Percentiles rank a stretch among this genome's conserved stretches.
phyloP scores from a whole-genome alignment of 2,888 invertebrate species.

The Pterobdella sp. region DNA sequence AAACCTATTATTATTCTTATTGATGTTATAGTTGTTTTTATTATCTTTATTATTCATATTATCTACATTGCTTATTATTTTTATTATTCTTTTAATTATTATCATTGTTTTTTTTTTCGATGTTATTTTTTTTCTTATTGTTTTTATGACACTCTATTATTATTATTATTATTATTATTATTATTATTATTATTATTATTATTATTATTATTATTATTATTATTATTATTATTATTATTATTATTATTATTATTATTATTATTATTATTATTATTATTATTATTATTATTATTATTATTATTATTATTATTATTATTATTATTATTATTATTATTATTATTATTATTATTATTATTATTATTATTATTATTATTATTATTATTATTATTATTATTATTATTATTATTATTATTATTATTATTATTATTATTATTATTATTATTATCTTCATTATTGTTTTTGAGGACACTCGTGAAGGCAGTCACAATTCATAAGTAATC shows the following conservation, averaged over 20 bases:
- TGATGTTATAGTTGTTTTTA: not conserved
- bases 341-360: no score
- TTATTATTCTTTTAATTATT: not conserved
- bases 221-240: not conserved
- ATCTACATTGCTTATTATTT: not conserved
- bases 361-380: no score
- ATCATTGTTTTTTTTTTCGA: not conserved
- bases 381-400: no score
- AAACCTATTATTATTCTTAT: not conserved
- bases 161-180: not conserved
- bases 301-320: no score
- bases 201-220: not conserved
- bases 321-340: no score
- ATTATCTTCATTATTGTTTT: no score
- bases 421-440: no score
- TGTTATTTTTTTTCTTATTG: not conserved
- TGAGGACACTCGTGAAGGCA: no score
- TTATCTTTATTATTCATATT: no score
- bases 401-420: no score
- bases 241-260: not conserved
- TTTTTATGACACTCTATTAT: not conserved
- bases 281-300: no score
- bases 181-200: not conserved
- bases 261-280: not conserved
- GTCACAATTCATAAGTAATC: no score